Conservation (phyloP, 2,113 vertebrate genomes). For the Pseudopipra pipra region DNA sequence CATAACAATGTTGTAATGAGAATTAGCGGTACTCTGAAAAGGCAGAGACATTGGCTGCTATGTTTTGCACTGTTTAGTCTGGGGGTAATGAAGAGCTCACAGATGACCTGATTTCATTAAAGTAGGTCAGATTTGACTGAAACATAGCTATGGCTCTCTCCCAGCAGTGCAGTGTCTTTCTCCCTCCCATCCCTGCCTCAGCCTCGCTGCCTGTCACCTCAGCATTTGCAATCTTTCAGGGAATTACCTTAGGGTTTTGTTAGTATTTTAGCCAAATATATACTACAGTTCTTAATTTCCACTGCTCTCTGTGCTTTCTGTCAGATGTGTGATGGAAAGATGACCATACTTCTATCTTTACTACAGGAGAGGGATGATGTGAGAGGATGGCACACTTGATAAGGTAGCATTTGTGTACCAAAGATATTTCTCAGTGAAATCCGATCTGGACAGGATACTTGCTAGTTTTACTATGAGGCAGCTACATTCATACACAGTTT, state of each 20-base stretch:
- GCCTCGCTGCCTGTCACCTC: not conserved
- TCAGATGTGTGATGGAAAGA: not conserved
- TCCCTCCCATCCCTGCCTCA: not conserved
- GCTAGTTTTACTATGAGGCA: not conserved
- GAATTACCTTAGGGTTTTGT: slow-evolving; percentile 52
- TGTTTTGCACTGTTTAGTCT: slow-evolving; percentile 85
- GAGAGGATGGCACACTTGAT: not conserved
- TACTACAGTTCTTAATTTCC: not conserved
- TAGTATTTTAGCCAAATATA: slow-evolving; percentile 28
- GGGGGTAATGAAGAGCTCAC: slow-evolving; percentile 92
- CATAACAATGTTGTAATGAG: slow-evolving; percentile 73
- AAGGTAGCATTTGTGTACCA: not conserved
- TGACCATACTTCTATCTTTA: not conserved
- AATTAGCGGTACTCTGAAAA: slow-evolving; percentile 66
- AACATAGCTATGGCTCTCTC: slow-evolving; percentile 64
- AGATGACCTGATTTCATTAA: slow-evolving; percentile 91
- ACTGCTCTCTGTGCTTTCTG: slow-evolving; percentile 19
- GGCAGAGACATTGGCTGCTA: slow-evolving; percentile 73
- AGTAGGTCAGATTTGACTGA: slow-evolving; percentile 82
- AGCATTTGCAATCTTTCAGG: slow-evolving; percentile 46
- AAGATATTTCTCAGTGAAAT: not conserved
- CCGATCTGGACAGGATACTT: not conserved
- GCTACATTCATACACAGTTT: not conserved
- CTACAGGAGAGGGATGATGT: not conserved
- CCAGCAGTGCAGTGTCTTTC: slow-evolving; percentile 46